Base-by-base conservation (phyloP, 2,113 vertebrate genomes). In the Dicerorhinus sumatrensis region DNA sequence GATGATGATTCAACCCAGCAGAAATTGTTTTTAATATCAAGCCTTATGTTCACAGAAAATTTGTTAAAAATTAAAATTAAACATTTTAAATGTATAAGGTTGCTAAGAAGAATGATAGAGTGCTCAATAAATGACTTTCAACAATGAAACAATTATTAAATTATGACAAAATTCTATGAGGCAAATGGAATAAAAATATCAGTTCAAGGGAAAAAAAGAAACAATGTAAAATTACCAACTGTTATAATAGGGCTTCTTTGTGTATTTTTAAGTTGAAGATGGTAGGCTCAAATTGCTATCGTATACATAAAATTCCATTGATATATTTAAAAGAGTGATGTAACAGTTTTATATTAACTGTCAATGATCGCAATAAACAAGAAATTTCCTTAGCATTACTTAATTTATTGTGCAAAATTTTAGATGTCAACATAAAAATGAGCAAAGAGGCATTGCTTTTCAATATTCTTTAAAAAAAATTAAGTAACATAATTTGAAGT, bases 21-120 rank as follows among this genome's bases (percentile, higher is more conserved):
- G 67, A 97, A 94, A 51, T 81, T 73, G 8, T 81, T 89, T 96
- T 33, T 54, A 90, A 82, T n/a, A 89, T 25, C 29, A 21, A 60
- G 7, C 6, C 46, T 92, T 76, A 82, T 82, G 25, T 4, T 48
- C 31, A 89, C 33, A 62, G 23, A 42, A 77, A 89, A 77, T 70
- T n/a, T 86, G n/a, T 90, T 3, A 92, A 79, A 83, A 62, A 60
- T 69, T 70, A 23, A 65, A 85, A 69, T 42, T 18, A 91, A 91
- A 39, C 17, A 63, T 48, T 81, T 94, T 27, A 54, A 56, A 20
- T n/a, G 33, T 81, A 62, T n/a, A 17, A 20, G 46, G 11, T 42
- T 91, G 8, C 21, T 48, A 75, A 69, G 14, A 92, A 86, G 73
- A 79, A 77, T 39, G 31, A 42, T 21, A 84, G 27, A 1, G 31